Evolutionary conservation across 92 coral and sea anemone genomes (phyloP).

Genomic region (Porites evermanni): DNA sequence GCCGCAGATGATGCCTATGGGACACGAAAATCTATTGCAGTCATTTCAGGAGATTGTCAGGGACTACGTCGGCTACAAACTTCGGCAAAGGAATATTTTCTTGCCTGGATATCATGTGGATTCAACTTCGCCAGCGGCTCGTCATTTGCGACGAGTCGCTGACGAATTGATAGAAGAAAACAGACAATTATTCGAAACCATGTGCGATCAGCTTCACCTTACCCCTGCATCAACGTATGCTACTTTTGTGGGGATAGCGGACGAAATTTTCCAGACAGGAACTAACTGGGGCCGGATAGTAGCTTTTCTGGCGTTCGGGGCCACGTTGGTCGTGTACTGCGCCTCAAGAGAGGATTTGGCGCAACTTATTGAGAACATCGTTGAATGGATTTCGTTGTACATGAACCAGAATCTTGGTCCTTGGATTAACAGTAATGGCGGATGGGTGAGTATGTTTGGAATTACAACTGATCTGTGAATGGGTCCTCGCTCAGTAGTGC

Average conservation of each 20-base stretch:
- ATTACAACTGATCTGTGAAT: neutral
- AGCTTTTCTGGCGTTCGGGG: conserved; percentile 99
- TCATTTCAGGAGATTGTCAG: conserved; percentile 70
- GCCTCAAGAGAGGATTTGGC: conserved; percentile 86
- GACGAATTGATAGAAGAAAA: conserved; percentile 90
- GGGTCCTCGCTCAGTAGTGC: neutral
- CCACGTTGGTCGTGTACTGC: conserved; percentile 89
- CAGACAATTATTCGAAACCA: conserved; percentile 83
- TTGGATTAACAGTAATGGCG: conserved; percentile 93
- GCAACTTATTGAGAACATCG: conserved; percentile 70
- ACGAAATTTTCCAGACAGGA: conserved; percentile 94
- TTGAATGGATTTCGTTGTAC: conserved; percentile 91
- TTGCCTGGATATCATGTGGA: conserved; percentile 73
- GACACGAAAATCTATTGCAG: conserved; percentile 44
- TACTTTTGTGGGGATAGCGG: conserved; percentile 96
- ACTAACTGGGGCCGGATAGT: conserved; percentile 99
- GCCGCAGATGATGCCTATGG: conserved; percentile 53
- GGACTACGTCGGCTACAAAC: conserved; percentile 84
- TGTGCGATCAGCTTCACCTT: conserved; percentile 97
- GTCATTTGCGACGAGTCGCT: conserved; percentile 85
- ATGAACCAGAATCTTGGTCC: conserved; percentile 81
- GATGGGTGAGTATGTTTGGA: conserved; percentile 86
- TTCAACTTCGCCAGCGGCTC: conserved; percentile 47
- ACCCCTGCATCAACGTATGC: conserved; percentile 85
- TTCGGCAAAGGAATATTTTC: conserved; percentile 77